Evolutionary conservation across 2,797 vertebrate genomes (phyloP), one percentile per base, ranked within the genome.

Genomic region (Leptodactylus fallax): DNA sequence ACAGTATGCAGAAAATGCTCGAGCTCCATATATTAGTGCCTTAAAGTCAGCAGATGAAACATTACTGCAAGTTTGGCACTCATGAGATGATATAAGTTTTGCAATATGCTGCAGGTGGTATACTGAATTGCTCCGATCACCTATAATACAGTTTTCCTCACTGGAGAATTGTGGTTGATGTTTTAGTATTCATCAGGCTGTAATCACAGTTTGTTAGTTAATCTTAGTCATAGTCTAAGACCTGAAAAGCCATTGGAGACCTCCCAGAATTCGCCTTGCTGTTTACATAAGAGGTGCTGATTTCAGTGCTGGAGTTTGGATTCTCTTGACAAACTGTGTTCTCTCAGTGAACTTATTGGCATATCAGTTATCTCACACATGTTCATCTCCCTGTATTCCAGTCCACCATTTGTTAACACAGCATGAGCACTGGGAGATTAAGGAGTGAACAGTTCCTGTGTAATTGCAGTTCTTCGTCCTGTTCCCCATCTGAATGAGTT

Each of bases 391-490:
- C 9, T 11, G n/a, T 9, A 36, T 45, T 27, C 23, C 9, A 27
- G 16, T 79, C 4, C 4, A 56, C 25, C 6, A 6, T n/a, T 49
- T 61, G n/a, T 27, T 11, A 60, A 60, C 8, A 72, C 19, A 23
- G 53, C 13, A 56, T 16, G 1, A 63, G 19, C 60, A 51, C 19
- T 16, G 6, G 12, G 47, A 19, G 36, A 8, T 25, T 61, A n/a
- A 65, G n/a, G 80, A 69, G 61, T 87, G 25, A 83, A 83, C 72
- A 11, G 17, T 81, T 55, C n/a, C 21, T 19, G n/a, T 36, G 5
- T 79, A 79, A 86, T 58, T 79, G 49, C 49, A 79, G 58, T 71
- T 77, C 78, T 72, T 25, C 49, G 23, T 47, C 53, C 45, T 67
- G 16, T 53, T 11, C 72, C 0, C 74, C 56, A n/a, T 21, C 19